Evolutionary conservation across 2,797 vertebrate species (phyloP), one percentile per base, ranked within the genome.

Genomic region (Perdix hodgsoniae): DNA sequence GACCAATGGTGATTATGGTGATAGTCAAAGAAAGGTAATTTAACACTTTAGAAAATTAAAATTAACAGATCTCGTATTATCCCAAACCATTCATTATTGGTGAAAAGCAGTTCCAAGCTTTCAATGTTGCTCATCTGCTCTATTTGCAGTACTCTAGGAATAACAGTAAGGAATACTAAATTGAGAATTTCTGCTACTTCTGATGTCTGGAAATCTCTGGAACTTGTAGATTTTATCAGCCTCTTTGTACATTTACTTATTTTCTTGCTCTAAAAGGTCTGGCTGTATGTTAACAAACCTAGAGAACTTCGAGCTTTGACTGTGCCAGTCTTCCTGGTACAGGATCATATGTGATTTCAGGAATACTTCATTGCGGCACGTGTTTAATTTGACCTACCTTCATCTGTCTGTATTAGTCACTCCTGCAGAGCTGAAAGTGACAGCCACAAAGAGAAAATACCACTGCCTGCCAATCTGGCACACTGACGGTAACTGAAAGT

Each of bases 361-460:
- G 81, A 90, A 82, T 71, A 60, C 77, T 84, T 57, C 63, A 35
- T 14, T 82, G 60, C 44, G 71, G 60, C 69, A 61, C 73, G 92
- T 86, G 37, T 93, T 86, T 91, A 64, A 84, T 83, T 69, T 77
- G 86, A 82, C 83, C 69, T 71, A 83, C 40, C 74, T 83, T 93
- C 52, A 27, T 91, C 84, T 67, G 65, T 50, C 83, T 76, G 47
- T 24, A 45, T 90, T 88, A 93, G 77, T 93, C 83, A 82, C 52
- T 84, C 54, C 75, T 57, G 39, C 60, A 0, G 29, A 82, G 67
- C 69, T 92, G 75, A 52, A 75, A 88, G 56, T 49, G 74, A 91
- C 91, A 95, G 70, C 83, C 56, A 52, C 90, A 84, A 86, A 90
- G 74, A 91, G 50, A 81, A 95, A 91, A 86, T 23, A 94, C 16